These are phyloP conservation scores for Lacerta bilineata DNA, from an alignment of 2,797 vertebrate species.

Conservation along the genomic window DNA sequence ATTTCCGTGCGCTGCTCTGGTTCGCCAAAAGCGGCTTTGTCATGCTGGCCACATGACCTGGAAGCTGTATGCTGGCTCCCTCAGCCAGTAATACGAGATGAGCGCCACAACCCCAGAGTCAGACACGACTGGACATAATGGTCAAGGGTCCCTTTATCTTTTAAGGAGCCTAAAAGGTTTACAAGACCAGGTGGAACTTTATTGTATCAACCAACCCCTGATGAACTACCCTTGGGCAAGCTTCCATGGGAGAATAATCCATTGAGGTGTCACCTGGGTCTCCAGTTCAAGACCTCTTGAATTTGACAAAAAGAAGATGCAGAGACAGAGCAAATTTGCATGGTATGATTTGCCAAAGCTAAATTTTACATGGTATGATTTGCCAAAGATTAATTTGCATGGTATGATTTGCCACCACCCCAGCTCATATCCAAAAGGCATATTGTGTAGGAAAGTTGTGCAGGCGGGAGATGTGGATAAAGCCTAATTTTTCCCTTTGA, in stretches of 20 bases:
- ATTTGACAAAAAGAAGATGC: neutral
- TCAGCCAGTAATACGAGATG: no score
- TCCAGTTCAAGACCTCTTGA: neutral
- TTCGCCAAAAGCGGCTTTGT: no score
- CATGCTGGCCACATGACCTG: no score
- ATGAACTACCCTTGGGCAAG: neutral
- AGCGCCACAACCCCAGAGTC: no score
- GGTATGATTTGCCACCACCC: neutral
- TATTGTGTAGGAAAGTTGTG: no score
- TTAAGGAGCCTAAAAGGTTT: neutral
- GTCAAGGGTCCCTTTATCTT: no score
- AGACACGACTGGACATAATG: no score
- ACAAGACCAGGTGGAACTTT: neutral
- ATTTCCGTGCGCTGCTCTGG: no score
- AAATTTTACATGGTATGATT: neutral
- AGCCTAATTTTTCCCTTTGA: no score
- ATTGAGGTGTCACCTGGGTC: neutral
- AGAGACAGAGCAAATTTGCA: neutral
- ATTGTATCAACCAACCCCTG: neutral
- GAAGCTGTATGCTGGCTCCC: no score
- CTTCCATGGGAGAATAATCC: neutral
- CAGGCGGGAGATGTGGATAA: no score
- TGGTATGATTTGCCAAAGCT: neutral
- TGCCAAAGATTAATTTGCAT: neutral
- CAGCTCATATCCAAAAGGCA: neutral